Base-by-base conservation (phyloP, 2,797 vertebrate genomes). In the Sebastolobus altivelis region DNA sequence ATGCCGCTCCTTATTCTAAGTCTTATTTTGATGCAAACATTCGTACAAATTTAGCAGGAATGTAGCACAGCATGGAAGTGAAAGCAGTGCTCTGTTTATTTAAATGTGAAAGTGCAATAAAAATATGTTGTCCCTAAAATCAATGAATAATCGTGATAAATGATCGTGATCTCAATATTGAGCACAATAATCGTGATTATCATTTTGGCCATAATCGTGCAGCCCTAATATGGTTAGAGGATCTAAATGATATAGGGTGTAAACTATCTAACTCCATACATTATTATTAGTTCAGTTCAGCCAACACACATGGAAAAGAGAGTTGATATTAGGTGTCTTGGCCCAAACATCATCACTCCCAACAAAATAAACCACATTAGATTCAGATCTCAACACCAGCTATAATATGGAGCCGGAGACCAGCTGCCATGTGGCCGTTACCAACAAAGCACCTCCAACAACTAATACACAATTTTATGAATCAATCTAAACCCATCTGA, bases 91-190 rank as follows among this genome's bases (percentile, higher is more conserved):
- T 31, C 3, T 31, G 31, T 31, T 31, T 31, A 31, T 5, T 31
- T 3, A 31, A 31, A 31, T 31, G 31, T 31, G 31, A 49, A 49
- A 49, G 46, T 49, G 46, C 46, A 49, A 49, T 20, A 20, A 1
- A 49, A 49, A 49, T 49, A 49, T 49, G 18, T 49, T 49, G 46
- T 49, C 46, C 46, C 16, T 49, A 49, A 0, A 49, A 20, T 49
- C 46, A 20, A 49, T 49, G 46, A 49, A 49, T 49, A 8, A 49
- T 49, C 18, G 8, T 49, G 0, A 49, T 49, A 49, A 49, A 49
- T 0, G 0, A 49, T 49, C 0, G 7, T 20, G 0, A 49, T 49
- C 46, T 18, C 46, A 20, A 20, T 49, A 49, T 20, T 49, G 46
- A 20, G 46, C 46, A 18, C 46, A 49, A 20, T 49, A 49, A 49